Base-by-base conservation (phyloP, 2,888 invertebrate genomes). In the Tholera decimalis region DNA sequence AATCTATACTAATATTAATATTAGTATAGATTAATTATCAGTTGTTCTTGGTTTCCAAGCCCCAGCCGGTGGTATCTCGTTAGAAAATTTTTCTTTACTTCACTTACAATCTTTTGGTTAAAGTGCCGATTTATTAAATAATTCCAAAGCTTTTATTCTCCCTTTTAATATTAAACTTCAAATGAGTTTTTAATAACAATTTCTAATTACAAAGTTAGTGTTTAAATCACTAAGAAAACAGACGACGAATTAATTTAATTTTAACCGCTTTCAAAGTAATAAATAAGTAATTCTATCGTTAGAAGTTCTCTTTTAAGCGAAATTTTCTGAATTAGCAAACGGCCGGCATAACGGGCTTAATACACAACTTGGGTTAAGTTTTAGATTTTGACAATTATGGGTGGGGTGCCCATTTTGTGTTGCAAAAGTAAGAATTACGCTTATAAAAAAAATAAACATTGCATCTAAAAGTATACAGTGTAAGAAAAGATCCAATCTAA, bases 261-360 rank as follows among this genome's bases (percentile, higher is more conserved):
- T 74, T 66, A 74, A 73, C 79, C 82, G 60, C 77, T 77, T 77
- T 67, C 61, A 59, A 84, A 88, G 79, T 86, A 87, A 91, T 91
- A 88, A 91, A 90, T 90, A 89, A 89, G 88, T 88, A 90, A 89
- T 91, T 89, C 79, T 84, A 84, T 84, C 66, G 63, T 53, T 37
- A 84, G 81, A 90, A 84, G 85, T 89, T 88, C 78, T 65, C 79
- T 82, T 85, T 81, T 55, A 63, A 58, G 73, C 72, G 66, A 67
- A 86, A 86, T 85, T 87, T 86, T 83, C 67, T 72, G 82, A 86
- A 85, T 88, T 86, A 85, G 80, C 53, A 59, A 39, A 53, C 39
- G 46, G 41, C 44, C 22, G 26, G 67, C 41, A 30, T 56, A 35
- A 50, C 24, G 7, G n/a, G 22, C 56, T 30, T 46, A 64, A 63